A percentile compares a stretch with the other conserved stretches of the same genome.
Conservation (phyloP, 2,797 vertebrate genomes). For the Rhodeus uyekii region DNA sequence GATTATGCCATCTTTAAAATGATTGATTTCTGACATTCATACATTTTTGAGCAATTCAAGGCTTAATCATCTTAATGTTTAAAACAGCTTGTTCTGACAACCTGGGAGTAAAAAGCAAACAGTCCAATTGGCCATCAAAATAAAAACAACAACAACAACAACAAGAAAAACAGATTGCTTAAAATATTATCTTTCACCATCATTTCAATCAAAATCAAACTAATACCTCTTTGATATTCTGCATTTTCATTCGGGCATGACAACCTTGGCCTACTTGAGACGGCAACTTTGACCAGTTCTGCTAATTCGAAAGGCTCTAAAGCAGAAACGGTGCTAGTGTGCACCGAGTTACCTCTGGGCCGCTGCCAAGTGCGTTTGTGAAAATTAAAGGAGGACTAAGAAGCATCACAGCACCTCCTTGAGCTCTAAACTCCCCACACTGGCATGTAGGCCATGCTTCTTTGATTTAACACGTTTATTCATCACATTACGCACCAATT, state of each 20-base stretch:
- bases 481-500: conserved; percentile 8
- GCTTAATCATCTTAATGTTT: not conserved
- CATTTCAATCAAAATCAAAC: not conserved
- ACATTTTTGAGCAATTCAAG: not conserved
- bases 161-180: not conserved
- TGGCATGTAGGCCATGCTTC: conserved; percentile 5
- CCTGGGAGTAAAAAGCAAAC: not conserved
- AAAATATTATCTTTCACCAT: not conserved
- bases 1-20: not conserved
- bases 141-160: not conserved
- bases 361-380: conserved; percentile 43
- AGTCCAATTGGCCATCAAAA: not conserved
- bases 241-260: not conserved
- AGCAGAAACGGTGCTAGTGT: conserved; percentile 23
- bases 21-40: not conserved
- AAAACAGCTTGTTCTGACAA: not conserved
- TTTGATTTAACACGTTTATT: conserved; percentile 29
- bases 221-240: conserved; percentile 3
- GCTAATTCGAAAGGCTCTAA: conserved; percentile 57
- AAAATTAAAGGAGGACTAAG: conserved; percentile 8
- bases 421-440: conserved; percentile 2
- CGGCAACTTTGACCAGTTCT: conserved; percentile 53
- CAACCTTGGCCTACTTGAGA: conserved; percentile 59
- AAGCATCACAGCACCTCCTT: conserved; percentile 3
- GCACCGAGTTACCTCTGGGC: conserved; percentile 44